Conservation (phyloP, 2,888 invertebrate genomes). For the Temnothorax unifasciatus region DNA sequence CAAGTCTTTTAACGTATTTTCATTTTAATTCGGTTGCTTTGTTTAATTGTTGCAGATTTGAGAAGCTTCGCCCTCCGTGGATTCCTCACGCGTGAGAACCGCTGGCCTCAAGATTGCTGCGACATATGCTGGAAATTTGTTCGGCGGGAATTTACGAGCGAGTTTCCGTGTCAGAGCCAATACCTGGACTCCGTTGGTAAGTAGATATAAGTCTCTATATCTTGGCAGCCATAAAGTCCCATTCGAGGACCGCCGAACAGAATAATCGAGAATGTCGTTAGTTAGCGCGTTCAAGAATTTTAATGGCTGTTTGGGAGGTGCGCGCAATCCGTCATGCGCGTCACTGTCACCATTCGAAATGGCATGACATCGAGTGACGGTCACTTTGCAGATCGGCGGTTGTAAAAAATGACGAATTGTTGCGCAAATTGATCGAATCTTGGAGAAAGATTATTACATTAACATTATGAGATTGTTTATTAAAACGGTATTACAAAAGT, state of each 20-base stretch:
- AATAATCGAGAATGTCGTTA: conserved; percentile 78
- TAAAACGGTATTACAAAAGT: background rate
- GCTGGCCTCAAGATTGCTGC: conserved; percentile 77
- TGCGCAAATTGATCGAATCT: background rate
- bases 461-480: background rate
- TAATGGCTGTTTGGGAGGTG: conserved; percentile 70
- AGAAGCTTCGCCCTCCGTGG: background rate
- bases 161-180: conserved; percentile 81
- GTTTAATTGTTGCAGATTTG: conserved; percentile 8
- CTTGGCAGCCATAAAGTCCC: conserved; percentile 77
- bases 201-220: conserved; percentile 77
- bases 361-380: background rate
- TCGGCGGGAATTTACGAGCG: conserved; percentile 82
- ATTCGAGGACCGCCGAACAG: conserved; percentile 75
- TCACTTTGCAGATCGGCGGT: background rate
- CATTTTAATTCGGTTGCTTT: background rate
- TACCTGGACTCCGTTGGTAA: conserved; percentile 76
- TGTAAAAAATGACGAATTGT: background rate
- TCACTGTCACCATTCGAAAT: conserved; percentile 21
- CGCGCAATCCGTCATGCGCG: conserved; percentile 41
- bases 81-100: conserved; percentile 71
- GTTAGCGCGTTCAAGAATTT: conserved; percentile 78
- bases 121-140: conserved; percentile 82
- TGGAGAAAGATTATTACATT: background rate
- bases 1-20: background rate